These are phyloP conservation scores for Tragopan temminckii DNA, from an alignment of 2,797 vertebrate species.

Conservation along the genomic window DNA sequence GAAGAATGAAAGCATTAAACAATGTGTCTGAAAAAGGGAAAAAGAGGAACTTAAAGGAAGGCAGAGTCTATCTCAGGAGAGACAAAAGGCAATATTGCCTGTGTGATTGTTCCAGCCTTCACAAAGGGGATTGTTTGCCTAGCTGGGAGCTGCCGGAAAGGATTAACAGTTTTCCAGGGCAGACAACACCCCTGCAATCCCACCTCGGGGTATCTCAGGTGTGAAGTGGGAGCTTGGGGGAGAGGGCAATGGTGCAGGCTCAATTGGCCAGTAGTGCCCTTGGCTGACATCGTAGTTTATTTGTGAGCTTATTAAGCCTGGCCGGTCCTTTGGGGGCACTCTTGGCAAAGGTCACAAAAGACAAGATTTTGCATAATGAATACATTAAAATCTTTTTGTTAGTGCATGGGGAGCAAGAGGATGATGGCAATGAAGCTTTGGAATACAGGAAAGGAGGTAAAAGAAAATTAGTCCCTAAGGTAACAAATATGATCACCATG, in stretches of 20 bases:
- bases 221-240: slow-evolving; percentile 46
- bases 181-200: not conserved
- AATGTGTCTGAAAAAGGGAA: not conserved
- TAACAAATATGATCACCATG: slow-evolving; percentile 72
- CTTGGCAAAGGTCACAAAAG: slow-evolving; percentile 78
- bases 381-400: slow-evolving; percentile 77
- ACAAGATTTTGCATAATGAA: slow-evolving; percentile 80
- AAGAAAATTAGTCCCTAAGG: slow-evolving; percentile 78
- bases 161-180: slow-evolving; percentile 56
- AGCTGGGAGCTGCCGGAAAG: slow-evolving; percentile 3
- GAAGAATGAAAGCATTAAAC: slow-evolving; percentile 49
- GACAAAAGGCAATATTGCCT: not conserved
- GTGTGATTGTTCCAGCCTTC: slow-evolving; percentile 43
- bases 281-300: slow-evolving; percentile 73
- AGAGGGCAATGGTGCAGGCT: slow-evolving; percentile 40
- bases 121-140: slow-evolving; percentile 57
- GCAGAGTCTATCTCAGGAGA: not conserved
- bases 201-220: slow-evolving; percentile 65
- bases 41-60: slow-evolving; percentile 26
- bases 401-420: slow-evolving; percentile 68
- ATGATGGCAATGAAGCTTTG: slow-evolving; percentile 68
- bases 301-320: slow-evolving; percentile 74
- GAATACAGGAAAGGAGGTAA: slow-evolving; percentile 72
- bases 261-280: slow-evolving; percentile 65
- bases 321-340: slow-evolving; percentile 74